These are phyloP conservation scores for Hypomesus transpacificus DNA, from an alignment of 2,113 vertebrate genomes.

Conservation along the genomic window DNA sequence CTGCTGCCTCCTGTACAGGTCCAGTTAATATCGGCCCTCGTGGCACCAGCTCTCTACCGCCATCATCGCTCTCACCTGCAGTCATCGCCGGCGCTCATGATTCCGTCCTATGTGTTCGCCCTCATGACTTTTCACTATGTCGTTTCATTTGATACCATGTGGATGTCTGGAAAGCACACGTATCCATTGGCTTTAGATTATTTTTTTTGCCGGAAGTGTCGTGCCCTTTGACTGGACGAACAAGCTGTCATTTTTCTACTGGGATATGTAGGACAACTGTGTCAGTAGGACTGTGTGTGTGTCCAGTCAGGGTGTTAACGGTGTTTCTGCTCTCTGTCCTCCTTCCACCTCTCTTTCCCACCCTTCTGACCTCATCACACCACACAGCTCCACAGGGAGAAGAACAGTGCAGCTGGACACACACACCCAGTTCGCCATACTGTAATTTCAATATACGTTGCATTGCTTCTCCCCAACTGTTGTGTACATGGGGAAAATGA, in stretches of 20 bases:
- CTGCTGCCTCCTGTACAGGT: constrained; percentile 27
- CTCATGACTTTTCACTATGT: no score
- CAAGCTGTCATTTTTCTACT: constrained; percentile 17
- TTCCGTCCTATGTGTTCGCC: no score
- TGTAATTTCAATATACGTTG: background rate
- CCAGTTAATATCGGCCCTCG: constrained; percentile 18
- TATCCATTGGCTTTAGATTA: background rate
- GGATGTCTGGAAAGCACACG: no score
- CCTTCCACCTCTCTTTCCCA: constrained; percentile 31
- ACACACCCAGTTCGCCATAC: constrained; percentile 8
- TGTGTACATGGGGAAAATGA: no score
- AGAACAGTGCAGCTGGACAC: constrained; percentile 43
- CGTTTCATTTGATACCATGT: no score
- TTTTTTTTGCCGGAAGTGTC: background rate
- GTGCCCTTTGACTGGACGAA: constrained; percentile 6
- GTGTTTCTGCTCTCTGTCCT: constrained; percentile 22
- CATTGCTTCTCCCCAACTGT: background rate
- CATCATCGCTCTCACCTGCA: background rate
- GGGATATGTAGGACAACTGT: background rate
- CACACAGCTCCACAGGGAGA: constrained; percentile 45
- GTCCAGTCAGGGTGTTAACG: constrained; percentile 9
- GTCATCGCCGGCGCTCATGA: no score
- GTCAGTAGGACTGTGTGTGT: constrained; percentile 1
- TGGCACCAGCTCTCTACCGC: constrained; percentile 23
- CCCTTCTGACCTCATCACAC: constrained; percentile 50